Conservation (phyloP, 2,797 vertebrate species). For the Oreonectes daqikongensis region DNA sequence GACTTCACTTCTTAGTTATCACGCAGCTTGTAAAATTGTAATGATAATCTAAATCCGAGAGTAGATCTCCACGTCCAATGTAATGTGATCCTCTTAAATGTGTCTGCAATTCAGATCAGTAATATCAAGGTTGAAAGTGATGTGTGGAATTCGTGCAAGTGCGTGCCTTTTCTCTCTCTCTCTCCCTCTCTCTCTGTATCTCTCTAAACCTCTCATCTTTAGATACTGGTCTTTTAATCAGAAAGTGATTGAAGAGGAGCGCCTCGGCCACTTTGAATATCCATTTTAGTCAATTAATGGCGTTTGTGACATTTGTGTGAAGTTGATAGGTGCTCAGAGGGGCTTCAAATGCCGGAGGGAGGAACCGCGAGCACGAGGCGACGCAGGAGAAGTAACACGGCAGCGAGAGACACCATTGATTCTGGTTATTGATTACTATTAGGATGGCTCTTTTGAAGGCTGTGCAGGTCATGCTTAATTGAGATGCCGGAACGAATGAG, state of each 20-base stretch:
- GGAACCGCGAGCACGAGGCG: background rate
- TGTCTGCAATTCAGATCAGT: conserved; percentile 39
- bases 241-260: conserved; percentile 63
- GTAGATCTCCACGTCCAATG: conserved; percentile 42
- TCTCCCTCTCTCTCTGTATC: conserved; percentile 5
- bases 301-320: conserved; percentile 69
- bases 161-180: background rate
- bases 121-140: conserved; percentile 32
- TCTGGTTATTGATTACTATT: conserved; percentile 67
- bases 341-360: conserved; percentile 53
- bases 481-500: conserved; percentile 53
- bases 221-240: conserved; percentile 61
- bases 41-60: conserved; percentile 4
- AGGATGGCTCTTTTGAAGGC: conserved; percentile 54
- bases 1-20: conserved; percentile 28
- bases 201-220: conserved; percentile 48
- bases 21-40: background rate
- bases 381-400: conserved; percentile 48
- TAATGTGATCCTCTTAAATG: conserved; percentile 54
- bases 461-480: conserved; percentile 64
- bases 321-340: conserved; percentile 58
- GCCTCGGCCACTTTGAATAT: conserved; percentile 64
- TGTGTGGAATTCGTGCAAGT: conserved; percentile 52
- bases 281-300: conserved; percentile 67
- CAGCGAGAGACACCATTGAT: conserved; percentile 60